Evolutionary conservation across 2,113 vertebrate species (phyloP), one percentile per base, ranked within the genome.

Genomic region (Lepisosteus osseus): DNA sequence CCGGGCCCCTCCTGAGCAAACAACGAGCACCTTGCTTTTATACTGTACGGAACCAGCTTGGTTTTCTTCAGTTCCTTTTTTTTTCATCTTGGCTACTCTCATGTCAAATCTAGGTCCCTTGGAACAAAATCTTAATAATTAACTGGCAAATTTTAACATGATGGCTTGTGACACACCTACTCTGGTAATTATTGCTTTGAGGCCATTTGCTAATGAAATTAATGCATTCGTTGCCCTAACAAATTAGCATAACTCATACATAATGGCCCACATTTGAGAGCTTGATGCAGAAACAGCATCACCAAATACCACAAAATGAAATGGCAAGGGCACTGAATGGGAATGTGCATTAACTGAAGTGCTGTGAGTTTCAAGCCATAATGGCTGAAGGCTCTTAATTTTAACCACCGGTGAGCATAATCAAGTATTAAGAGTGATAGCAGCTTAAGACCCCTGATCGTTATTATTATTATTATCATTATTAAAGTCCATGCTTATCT

Each of bases 201-300:
- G 97, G 97, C 94, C 94, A 95, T 96, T 95, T 95, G 93, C 96
- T 98, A 97, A 98, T 97, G 95, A 98, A 98, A 98, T 96, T 95
- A 98, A 98, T 95, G 95, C 94, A 97, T 96, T 95, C 94, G 90
- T 96, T 98, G 96, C 95, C 95, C 94, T 94, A 95, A 95, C 95
- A 95, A 95, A 98, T 98, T 98, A 98, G 93, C 96, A 97, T 97
- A 97, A 96, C 94, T 96, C 94, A 95, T 93, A 93, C 92, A 96
- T 91, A 96, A 96, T 96, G 95, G 90, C 93, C 94, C 93, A 96
- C 92, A 95, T 98, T 96, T 94, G 91, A 93, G 88, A 92, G 84
- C 90, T 90, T 71, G 68, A 80, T 89, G 89, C 86, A 87, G 92
- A 67, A 72, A 76, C 68, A 71, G 68, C 74, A 82, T 84, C 84